Conservation (phyloP, 1,140 invertebrate species). For the Spodoptera frugiperda region DNA sequence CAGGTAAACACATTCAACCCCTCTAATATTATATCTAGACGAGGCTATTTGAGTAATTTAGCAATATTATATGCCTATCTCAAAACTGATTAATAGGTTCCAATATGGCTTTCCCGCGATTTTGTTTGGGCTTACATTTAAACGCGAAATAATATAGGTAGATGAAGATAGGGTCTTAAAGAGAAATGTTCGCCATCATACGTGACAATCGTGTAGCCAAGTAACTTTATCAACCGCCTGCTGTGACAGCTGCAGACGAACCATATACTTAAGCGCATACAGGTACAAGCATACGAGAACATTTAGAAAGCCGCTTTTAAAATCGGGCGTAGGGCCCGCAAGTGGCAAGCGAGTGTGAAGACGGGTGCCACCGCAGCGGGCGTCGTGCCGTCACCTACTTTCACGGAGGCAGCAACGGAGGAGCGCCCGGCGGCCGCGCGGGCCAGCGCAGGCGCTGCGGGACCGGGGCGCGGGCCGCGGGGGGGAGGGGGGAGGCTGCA, state of each 20-base stretch:
- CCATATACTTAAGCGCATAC: slow-evolving; percentile 42
- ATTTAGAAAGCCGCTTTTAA: slow-evolving; percentile 78
- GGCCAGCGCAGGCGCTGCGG: slow-evolving; percentile 40
- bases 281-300: slow-evolving; percentile 54
- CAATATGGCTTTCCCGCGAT: slow-evolving; percentile 16
- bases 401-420: slow-evolving; percentile 70
- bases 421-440: slow-evolving; percentile 48
- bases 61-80: slow-evolving; percentile 23
- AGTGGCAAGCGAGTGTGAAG: slow-evolving; percentile 52
- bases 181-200: slow-evolving; percentile 1
- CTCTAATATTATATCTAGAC: slow-evolving; percentile 14
- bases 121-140: background rate
- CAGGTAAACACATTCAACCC: slow-evolving; percentile 27
- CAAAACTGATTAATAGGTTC: background rate
- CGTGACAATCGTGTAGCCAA: slow-evolving; percentile 12
- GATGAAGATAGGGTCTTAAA: too few relatives aligned
- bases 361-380: slow-evolving; percentile 53
- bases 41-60: slow-evolving; percentile 38
- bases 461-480: slow-evolving; percentile 42
- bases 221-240: slow-evolving; percentile 30
- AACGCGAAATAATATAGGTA: too few relatives aligned
- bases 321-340: slow-evolving; percentile 64
- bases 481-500: slow-evolving; percentile 38
- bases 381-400: slow-evolving; percentile 76
- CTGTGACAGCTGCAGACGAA: slow-evolving; percentile 40